Base-by-base conservation (phyloP, 1,140 invertebrate species). In the Drosophila rhopaloa region DNA sequence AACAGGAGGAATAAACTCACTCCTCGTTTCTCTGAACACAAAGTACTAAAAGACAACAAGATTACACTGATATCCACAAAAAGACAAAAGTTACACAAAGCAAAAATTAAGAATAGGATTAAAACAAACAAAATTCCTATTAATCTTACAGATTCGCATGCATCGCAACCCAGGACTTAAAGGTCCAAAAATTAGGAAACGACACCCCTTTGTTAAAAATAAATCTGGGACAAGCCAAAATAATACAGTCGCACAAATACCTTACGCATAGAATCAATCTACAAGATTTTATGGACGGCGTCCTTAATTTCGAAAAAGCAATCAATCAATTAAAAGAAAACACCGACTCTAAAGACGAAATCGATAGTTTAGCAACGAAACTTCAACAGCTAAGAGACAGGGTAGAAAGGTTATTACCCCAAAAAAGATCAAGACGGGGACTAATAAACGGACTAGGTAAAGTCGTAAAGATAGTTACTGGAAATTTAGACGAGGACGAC, bases 81-180 rank as follows among this genome's bases (percentile, higher is more conserved):
- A 16, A 44, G 29, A 32, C 41, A 46, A 57, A 57, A 57, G n/a
- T 32, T 57, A 27, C 41, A 57, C 14, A 57, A 57, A 14, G 41
- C 41, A 16, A 57, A 57, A 35, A 57, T 44, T 11, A 57, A 19
- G 10, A 46, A 46, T 4, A 41, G 41, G 27, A 57, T 46, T 57
- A 43, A 46, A 51, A 35, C 48, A 35, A 51, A 51, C 48, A 7
- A 32, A 32, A 51, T 14, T 51, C 48, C 48, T 32, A 51, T 51
- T 51, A 13, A 51, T 51, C 27, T 51, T 51, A 51, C 48, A 51
- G 27, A 51, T 51, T 32, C 29, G 48, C 48, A 10, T 51, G 7
- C 29, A 11, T 51, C 48, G 48, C 48, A 51, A 10, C 48, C 13
- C 48, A 51, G 48, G 29, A 51, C 48, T 51, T 51, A 11, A 51